Evolutionary conservation across 2,797 vertebrate genomes (phyloP).

Genomic region (Myoxocephalus aenaeus): DNA sequence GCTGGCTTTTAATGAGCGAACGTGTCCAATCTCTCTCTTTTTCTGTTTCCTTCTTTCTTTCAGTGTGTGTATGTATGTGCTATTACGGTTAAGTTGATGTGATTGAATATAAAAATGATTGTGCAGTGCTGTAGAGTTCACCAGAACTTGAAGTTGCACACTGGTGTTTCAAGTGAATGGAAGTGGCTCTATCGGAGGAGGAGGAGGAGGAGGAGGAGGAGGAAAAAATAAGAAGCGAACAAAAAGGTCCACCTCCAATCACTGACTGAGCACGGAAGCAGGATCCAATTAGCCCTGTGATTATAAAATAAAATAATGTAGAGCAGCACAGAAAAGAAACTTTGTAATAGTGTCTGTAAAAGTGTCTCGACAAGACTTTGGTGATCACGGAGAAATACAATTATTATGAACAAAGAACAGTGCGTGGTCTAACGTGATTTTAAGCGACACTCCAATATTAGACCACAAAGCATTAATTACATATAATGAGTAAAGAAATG

Average conservation of each 20-base stretch:
- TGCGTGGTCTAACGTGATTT: constrained; percentile 60
- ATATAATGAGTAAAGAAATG: constrained; percentile 58
- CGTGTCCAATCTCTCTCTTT: constrained; percentile 50
- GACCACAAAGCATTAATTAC: constrained; percentile 74
- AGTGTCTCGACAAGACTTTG: constrained; percentile 65
- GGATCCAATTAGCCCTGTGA: constrained; percentile 76
- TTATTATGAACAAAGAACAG: constrained; percentile 77
- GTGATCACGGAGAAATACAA: constrained; percentile 80
- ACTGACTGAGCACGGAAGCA: constrained; percentile 43
- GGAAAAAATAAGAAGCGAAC: constrained; percentile 32
- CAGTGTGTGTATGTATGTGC: background rate
- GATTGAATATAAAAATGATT: constrained; percentile 3
- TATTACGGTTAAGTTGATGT: constrained; percentile 7
- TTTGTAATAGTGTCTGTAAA: constrained; percentile 69
- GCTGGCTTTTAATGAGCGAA: constrained; percentile 71
- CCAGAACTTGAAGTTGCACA: constrained; percentile 29
- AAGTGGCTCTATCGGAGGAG: constrained; percentile 47
- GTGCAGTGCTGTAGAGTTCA: constrained; percentile 19
- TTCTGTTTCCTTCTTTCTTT: constrained; percentile 33
- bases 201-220: too few relatives aligned
- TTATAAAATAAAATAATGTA: constrained; percentile 70
- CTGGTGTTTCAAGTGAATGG: constrained; percentile 39
- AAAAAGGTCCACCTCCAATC: constrained; percentile 64
- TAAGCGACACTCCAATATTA: constrained; percentile 69
- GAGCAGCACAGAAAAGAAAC: constrained; percentile 64